Evolutionary conservation across 2,113 vertebrate genomes (phyloP), one percentile per base, ranked within the genome.

Genomic region (Mungos mungo): DNA sequence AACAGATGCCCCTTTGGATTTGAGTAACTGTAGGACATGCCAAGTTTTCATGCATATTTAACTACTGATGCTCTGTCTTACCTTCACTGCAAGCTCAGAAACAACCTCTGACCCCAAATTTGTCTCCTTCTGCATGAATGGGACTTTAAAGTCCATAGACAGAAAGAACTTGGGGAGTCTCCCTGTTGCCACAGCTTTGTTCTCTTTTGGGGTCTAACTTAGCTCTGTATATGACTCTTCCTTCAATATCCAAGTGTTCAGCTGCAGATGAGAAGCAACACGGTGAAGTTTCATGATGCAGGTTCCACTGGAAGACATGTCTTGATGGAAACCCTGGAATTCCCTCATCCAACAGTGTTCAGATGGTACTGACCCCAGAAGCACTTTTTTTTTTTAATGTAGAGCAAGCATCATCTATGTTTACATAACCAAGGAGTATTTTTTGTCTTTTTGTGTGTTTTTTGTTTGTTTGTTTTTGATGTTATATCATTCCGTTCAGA

Each of bases 331-430:
- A 95, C 95, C 38, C 14, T 2, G 52, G 57, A 19, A 71, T 96
- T 91, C 97, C 94, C 88, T 97, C 98, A 97, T 94, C 82, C 90
- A 96, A 97, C 88, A 98, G 41, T 79, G 54, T 86, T 95, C 91
- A 97, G 95, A 96, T 98, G 93, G 97, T 92, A 93, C 52, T 84
- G 85, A 87, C 74, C 77, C 94, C 76, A 88, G 95, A 91, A 90
- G 7, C 45, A 57, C 10, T 96, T 93, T 10, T 96, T 93, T 97
- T 35, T 63, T 69, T 50, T 1, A 31, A 84, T 65, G 66, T 38
- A 95, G 65, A 95, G 33, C 66, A 41, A 96, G 50, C 81, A 97
- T 90, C 65, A 83, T 60, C 54, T 91, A 27, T 69, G 54, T 89
- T 25, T 89, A 10, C 57, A 83, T n/a, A 85, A 50, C 77, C 95